These are phyloP conservation scores for Leucopternis melanops DNA, from an alignment of 2,113 vertebrate genomes.

Conservation along the genomic window DNA sequence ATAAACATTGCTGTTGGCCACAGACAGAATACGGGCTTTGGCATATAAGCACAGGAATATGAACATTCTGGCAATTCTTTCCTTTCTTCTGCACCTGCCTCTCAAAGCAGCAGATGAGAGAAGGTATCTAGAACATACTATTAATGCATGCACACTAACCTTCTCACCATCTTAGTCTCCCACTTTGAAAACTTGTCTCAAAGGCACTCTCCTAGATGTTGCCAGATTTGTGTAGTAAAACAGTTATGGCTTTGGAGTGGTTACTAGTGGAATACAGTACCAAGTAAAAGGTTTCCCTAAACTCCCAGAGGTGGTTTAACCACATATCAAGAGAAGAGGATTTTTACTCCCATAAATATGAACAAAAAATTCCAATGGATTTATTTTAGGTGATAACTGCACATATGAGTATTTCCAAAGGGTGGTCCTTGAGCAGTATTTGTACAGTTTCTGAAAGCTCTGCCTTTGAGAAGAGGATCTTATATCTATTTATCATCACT, in stretches of 20 bases:
- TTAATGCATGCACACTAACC: neutral
- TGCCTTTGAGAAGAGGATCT: neutral
- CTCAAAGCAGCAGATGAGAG: neutral
- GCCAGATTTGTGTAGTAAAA: neutral
- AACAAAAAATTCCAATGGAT: neutral
- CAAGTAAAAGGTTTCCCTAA: neutral
- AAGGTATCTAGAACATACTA: neutral
- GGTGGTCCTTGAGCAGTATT: neutral
- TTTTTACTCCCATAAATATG: neutral
- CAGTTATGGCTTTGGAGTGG: neutral
- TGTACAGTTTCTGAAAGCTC: neutral
- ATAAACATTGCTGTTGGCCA: neutral
- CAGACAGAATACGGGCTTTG: neutral
- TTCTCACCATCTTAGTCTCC: neutral
- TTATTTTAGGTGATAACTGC: neutral
- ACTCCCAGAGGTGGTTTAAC: neutral
- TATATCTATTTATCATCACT: neutral
- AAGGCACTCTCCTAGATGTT: neutral
- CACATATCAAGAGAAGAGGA: neutral
- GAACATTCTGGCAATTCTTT: neutral
- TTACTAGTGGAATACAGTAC: neutral
- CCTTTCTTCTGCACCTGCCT: neutral
- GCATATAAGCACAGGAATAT: neutral
- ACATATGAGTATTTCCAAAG: neutral
- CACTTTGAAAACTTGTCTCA: neutral